Evolutionary conservation across 2,888 invertebrate genomes (phyloP), one percentile per base, ranked within the genome.

Genomic region (Axea sp.): DNA sequence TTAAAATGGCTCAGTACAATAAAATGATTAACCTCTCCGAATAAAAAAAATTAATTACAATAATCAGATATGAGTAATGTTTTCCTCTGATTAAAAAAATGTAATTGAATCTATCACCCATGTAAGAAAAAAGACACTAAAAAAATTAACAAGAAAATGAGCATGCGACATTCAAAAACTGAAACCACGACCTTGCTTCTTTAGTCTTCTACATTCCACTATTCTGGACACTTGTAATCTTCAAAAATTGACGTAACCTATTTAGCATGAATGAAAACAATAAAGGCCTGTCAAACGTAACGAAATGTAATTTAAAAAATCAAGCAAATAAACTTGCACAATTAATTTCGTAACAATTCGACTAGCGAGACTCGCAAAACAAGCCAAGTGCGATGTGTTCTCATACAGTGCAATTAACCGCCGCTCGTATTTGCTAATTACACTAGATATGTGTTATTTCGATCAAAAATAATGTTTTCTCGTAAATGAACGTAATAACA

Each of bases 301-400:
- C n/a, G n/a, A n/a, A n/a, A n/a, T n/a, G n/a, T n/a, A n/a, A n/a
- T n/a, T n/a, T n/a, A n/a, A n/a, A n/a, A n/a, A n/a, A n/a, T n/a
- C n/a, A n/a, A n/a, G n/a, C n/a, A n/a, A n/a, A n/a, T n/a, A n/a
- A 39, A 47, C 43, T 68, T 68, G 68, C 53, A 43, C 53, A 51
- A 53, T 68, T 24, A 68, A 68, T 68, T 31, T 68, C 68, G 68
- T 60, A 68, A 68, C 47, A 47, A 41, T 39, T 17, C 5, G 7
- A 43, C 28, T 24, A 8, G 22, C 31, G 30, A 49, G 41, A 41
- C 49, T 45, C 35, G 65, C 55, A 30, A 47, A 57, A 47, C 60
- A 68, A 68, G 60, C 59, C 59, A 53, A 68, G 59, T 51, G 22
- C 24, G 22, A 41, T 37, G 43, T 31, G 30, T 11, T 33, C 39